A percentile compares a stretch with the other conserved stretches of the same genome.
Evolutionary conservation across 2,888 invertebrate genomes (phyloP).

Genomic region (Orthosia gothica): DNA sequence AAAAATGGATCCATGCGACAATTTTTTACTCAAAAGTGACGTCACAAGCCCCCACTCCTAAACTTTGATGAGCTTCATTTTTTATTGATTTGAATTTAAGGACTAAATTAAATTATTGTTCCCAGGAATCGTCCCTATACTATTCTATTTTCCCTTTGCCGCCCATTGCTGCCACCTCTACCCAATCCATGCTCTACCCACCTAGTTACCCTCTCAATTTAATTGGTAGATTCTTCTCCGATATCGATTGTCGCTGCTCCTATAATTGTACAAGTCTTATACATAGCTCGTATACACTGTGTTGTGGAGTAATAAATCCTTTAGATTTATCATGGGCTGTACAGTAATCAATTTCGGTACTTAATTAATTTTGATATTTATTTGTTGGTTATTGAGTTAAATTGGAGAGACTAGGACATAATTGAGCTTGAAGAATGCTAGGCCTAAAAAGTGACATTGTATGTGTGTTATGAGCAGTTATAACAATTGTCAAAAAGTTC

Average conservation of each 20-base stretch:
- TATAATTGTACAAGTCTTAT: constrained; percentile 58
- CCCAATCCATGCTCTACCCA: constrained; percentile 62
- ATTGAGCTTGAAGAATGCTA: background rate
- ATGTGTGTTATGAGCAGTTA: too few species aligned
- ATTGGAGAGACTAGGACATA: background rate
- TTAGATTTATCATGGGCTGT: constrained; percentile 52
- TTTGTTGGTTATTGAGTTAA: constrained; percentile 15
- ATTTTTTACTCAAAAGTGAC: too few species aligned
- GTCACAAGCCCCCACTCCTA: too few species aligned
- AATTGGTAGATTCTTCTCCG: constrained; percentile 86
- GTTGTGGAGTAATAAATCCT: constrained; percentile 66
- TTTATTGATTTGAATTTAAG: too few species aligned
- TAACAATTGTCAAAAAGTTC: too few species aligned
- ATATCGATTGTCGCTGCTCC: constrained; percentile 76
- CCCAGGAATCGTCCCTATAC: background rate
- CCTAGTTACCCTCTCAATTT: constrained; percentile 83
- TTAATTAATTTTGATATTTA: constrained; percentile 63
- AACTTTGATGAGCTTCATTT: too few species aligned
- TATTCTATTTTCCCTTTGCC: background rate
- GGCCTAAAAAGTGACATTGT: background rate
- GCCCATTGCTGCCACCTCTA: constrained; percentile 58
- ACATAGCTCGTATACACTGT: constrained; percentile 44
- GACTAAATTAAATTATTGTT: too few species aligned
- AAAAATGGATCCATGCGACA: too few species aligned
- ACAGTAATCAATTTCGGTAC: constrained; percentile 55